These are phyloP conservation scores for Axis porcinus DNA, from an alignment of 2,113 vertebrate genomes.

Conservation along the genomic window DNA sequence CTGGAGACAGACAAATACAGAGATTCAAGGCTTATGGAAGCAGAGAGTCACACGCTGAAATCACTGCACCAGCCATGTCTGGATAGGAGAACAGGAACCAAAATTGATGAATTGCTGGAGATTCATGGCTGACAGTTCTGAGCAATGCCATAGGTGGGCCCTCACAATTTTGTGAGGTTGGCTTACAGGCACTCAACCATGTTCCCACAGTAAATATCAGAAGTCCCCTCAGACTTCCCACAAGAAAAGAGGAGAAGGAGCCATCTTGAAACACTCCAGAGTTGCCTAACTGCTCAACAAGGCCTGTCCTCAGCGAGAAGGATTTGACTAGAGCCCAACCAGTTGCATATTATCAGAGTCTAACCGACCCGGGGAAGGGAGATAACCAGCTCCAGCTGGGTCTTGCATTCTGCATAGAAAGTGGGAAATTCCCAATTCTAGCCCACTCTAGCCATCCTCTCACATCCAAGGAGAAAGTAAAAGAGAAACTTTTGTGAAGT, in stretches of 20 bases:
- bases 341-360: not conserved
- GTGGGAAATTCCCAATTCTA: not conserved
- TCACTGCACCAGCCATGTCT: not conserved
- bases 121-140: accelerated
- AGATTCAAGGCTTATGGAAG: not conserved
- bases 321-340: too few relatives aligned
- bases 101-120: not conserved
- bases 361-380: too few relatives aligned
- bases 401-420: not conserved
- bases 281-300: not conserved
- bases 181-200: not conserved
- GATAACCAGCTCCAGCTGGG: not conserved
- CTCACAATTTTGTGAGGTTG: not conserved
- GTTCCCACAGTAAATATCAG: not conserved
- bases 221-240: not conserved
- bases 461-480: not conserved
- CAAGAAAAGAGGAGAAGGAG: too few relatives aligned
- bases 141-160: not conserved
- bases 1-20: accelerated
- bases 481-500: not conserved
- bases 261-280: not conserved
- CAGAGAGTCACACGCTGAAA: not conserved
- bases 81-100: accelerated
- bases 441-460: not conserved
- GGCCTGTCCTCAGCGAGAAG: accelerated